Conservation (phyloP, 2,113 vertebrate species). For the Scopus umbretta region DNA sequence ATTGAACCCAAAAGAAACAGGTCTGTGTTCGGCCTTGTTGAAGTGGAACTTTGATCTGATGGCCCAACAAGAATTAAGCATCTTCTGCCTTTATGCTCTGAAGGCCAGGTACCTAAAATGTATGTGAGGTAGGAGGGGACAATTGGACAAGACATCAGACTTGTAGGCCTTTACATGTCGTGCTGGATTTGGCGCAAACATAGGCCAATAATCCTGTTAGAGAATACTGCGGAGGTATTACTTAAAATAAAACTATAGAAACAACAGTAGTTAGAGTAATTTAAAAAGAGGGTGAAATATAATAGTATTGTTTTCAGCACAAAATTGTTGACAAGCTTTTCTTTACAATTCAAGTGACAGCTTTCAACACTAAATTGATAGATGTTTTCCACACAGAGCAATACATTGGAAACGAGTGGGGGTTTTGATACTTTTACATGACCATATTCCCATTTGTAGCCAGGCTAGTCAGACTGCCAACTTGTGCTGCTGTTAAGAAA, state of each 20-base stretch:
- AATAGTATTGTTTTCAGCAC: background rate
- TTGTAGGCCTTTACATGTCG: background rate
- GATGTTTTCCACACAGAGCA: background rate
- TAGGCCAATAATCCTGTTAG: background rate
- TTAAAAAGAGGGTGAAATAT: background rate
- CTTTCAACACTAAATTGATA: background rate
- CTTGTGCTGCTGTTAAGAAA: background rate
- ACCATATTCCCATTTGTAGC: background rate
- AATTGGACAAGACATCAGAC: background rate
- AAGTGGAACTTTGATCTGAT: background rate
- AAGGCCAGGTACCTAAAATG: background rate
- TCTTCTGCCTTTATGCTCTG: accelerated
- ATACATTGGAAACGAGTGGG: background rate
- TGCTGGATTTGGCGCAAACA: background rate
- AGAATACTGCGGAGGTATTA: background rate
- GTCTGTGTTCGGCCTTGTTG: background rate
- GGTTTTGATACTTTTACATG: background rate
- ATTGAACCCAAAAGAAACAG: background rate
- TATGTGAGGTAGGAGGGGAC: background rate
- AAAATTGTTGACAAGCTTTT: background rate
- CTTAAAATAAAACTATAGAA: background rate
- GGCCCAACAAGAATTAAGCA: background rate
- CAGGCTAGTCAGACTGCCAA: background rate
- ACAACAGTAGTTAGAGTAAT: background rate
- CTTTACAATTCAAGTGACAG: background rate